Conservation (phyloP, 2,797 vertebrate genomes). For the Sandelia bainsii region DNA sequence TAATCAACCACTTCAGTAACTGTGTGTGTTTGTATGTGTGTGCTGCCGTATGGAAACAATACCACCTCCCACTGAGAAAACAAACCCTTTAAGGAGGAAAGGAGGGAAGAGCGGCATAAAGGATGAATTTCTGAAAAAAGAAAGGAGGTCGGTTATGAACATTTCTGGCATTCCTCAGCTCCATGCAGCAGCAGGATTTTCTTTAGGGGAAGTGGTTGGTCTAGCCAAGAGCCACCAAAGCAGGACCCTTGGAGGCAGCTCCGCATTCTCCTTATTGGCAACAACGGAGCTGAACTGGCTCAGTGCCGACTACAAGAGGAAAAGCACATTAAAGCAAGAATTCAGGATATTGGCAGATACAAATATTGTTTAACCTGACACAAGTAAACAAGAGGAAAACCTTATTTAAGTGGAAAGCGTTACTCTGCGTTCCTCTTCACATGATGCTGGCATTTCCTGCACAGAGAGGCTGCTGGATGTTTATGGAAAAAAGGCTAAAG, state of each 20-base stretch:
- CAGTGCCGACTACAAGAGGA: slow-evolving; percentile 62
- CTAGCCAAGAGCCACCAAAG: slow-evolving; percentile 56
- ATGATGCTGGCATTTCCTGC: slow-evolving; percentile 76
- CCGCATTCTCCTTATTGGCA: slow-evolving; percentile 43
- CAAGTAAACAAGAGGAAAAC: slow-evolving; percentile 58
- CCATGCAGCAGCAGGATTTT: slow-evolving; percentile 66
- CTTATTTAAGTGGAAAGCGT: slow-evolving; percentile 54
- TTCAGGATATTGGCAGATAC: slow-evolving; percentile 57
- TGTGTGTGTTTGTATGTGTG: slow-evolving; percentile 28
- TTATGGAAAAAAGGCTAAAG: slow-evolving; percentile 57
- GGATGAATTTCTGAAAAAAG: slow-evolving; percentile 34
- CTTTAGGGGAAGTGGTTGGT: slow-evolving; percentile 62
- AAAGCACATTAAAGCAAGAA: slow-evolving; percentile 78
- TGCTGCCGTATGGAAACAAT: slow-evolving; percentile 40
- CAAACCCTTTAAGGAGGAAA: slow-evolving; percentile 26
- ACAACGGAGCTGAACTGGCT: slow-evolving; percentile 42
- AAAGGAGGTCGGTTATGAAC: slow-evolving; percentile 53
- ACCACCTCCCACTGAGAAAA: slow-evolving; percentile 48
- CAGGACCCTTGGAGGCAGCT: slow-evolving; percentile 55
- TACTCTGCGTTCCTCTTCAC: slow-evolving; percentile 53
- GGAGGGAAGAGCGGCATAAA: slow-evolving; percentile 41
- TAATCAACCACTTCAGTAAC: slow-evolving; percentile 40
- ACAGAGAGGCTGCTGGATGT: slow-evolving; percentile 62
- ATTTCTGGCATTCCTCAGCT: slow-evolving; percentile 75
- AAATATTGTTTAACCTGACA: slow-evolving; percentile 73